Percentiles rank a stretch among this genome's conserved stretches.
phyloP scores from a whole-genome alignment of 2,797 vertebrate species.

The Myiothlypis coronata region DNA sequence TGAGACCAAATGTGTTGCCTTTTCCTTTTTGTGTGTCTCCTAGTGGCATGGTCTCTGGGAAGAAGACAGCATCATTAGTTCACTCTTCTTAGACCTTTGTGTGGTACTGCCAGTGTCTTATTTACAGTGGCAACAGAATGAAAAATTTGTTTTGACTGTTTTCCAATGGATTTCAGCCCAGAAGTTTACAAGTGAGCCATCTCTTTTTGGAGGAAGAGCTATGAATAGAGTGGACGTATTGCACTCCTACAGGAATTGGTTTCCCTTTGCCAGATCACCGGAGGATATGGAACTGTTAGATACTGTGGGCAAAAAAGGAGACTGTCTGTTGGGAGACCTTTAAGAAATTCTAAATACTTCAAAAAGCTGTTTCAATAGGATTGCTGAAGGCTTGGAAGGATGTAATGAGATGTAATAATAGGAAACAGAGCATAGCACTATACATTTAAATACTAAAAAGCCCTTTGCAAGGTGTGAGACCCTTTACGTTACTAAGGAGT shows the following conservation, averaged over 20 bases:
- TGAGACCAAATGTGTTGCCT: background rate
- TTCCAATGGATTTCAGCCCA: slow-evolving; percentile 19
- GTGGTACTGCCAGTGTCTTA: background rate
- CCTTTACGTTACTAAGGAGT: background rate
- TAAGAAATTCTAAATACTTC: background rate
- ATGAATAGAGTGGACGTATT: background rate
- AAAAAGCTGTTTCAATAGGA: background rate
- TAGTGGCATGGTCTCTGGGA: background rate
- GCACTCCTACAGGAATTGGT: background rate
- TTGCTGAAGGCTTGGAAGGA: background rate
- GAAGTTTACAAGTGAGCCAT: background rate
- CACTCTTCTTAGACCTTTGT: background rate
- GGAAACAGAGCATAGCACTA: background rate
- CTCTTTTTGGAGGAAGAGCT: background rate
- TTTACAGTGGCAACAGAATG: background rate
- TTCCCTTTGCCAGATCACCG: background rate
- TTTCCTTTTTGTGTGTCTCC: background rate
- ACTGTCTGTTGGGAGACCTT: background rate
- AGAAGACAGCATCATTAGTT: background rate
- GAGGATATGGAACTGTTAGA: background rate
- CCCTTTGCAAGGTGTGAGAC: background rate
- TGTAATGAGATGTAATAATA: background rate
- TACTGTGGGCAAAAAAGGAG: background rate
- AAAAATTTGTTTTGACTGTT: slow-evolving; percentile 2
- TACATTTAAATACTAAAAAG: background rate